Conservation (phyloP, 2,797 vertebrate species). For the Tauraco hartlaubi region DNA sequence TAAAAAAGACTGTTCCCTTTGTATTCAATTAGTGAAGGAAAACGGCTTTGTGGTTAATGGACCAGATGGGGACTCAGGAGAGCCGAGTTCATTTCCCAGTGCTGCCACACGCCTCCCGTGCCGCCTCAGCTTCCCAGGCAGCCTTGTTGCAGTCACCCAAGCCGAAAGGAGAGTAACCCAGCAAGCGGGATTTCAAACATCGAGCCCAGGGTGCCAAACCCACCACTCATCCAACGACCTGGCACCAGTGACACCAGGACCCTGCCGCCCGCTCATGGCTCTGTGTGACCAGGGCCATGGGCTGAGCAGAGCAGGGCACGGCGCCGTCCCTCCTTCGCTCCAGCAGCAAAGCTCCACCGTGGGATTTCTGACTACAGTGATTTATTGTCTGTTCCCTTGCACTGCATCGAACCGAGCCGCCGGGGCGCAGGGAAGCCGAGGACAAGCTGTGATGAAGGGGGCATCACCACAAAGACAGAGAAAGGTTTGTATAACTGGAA, state of each 20-base stretch:
- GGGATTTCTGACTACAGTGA: neutral
- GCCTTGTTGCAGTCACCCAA: neutral
- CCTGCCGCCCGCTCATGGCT: rapidly evolving
- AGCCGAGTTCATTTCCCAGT: neutral
- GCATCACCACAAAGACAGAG: neutral
- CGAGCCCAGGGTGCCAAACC: neutral
- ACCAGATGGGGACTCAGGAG: neutral
- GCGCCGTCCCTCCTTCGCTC: neutral
- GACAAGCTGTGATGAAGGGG: neutral
- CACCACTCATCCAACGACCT: neutral
- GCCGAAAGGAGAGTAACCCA: neutral
- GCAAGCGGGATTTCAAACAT: neutral
- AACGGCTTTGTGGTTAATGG: neutral
- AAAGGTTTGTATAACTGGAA: slow-evolving; percentile 13
- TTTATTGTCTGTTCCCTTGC: neutral
- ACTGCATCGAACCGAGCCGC: rapidly evolving
- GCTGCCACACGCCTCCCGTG: neutral
- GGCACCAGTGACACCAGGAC: neutral
- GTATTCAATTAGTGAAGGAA: neutral
- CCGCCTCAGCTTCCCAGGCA: neutral
- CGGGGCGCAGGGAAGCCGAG: rapidly evolving
- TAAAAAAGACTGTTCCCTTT: neutral
- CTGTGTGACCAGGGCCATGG: neutral
- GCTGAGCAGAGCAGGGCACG: rapidly evolving
- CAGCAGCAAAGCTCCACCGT: neutral